Conservation (phyloP, 2,797 vertebrate genomes). For the Cryptoprocta ferox region DNA sequence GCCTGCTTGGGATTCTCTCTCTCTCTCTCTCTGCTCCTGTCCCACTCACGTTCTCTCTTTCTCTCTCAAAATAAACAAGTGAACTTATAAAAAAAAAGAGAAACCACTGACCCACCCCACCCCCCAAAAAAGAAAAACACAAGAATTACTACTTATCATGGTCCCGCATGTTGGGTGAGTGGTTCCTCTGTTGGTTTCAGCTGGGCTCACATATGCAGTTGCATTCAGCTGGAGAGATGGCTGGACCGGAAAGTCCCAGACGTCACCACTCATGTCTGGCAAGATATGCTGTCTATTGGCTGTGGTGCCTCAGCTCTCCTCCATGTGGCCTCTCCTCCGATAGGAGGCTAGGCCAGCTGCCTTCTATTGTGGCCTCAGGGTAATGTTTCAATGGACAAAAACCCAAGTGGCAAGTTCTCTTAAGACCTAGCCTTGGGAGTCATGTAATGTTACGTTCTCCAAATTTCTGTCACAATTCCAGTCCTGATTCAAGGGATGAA, state of each 20-base stretch:
- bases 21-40: too few relatives aligned
- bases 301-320: background rate
- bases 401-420: background rate
- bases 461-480: background rate
- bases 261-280: background rate
- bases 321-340: background rate
- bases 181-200: background rate
- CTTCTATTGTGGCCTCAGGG: background rate
- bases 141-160: background rate
- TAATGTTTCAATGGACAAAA: slow-evolving; percentile 15
- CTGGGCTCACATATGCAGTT: background rate
- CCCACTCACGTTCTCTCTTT: too few relatives aligned
- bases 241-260: background rate
- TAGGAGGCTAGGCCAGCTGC: background rate
- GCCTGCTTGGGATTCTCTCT: too few relatives aligned
- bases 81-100: too few relatives aligned
- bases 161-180: background rate
- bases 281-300: background rate
- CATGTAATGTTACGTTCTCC: background rate
- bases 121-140: background rate
- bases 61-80: too few relatives aligned
- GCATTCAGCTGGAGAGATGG: background rate
- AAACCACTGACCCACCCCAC: background rate
- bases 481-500: background rate
- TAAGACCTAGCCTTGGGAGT: background rate